These are phyloP conservation scores for Hylomyscus alleni DNA, from an alignment of 2,797 vertebrate species.

Conservation along the genomic window DNA sequence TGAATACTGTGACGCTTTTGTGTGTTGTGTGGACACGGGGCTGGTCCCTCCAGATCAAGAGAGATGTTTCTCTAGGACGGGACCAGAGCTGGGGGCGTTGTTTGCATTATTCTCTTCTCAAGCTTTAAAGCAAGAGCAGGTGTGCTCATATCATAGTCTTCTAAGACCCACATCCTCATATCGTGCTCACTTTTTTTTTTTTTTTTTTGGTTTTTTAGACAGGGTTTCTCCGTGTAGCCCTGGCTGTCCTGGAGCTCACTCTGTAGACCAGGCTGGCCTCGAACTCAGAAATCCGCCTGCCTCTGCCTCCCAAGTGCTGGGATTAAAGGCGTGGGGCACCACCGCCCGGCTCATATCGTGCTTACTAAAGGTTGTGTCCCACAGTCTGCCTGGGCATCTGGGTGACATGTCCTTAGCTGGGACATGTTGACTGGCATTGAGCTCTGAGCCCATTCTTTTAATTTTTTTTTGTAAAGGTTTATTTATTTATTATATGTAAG, in stretches of 20 bases:
- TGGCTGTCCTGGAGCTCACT: no score
- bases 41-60: background rate
- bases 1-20: background rate
- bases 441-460: constrained; percentile 38
- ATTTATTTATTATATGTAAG: no score
- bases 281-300: no score
- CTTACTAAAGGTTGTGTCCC: constrained; percentile 35
- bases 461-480: no score
- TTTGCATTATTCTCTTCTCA: background rate
- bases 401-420: background rate
- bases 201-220: no score
- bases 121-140: background rate
- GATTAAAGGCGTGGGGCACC: no score
- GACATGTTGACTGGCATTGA: background rate
- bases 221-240: no score
- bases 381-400: constrained; percentile 4
- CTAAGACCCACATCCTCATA: background rate
- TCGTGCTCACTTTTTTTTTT: no score
- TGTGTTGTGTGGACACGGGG: background rate
- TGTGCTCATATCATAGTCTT: constrained; percentile 35
- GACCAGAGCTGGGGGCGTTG: background rate
- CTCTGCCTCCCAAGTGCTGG: no score
- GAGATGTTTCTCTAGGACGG: background rate
- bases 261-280: no score
- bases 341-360: no score